phyloP scores from a whole-genome alignment of 1,140 invertebrate genomes.

The Zaprionus gabonicus region DNA sequence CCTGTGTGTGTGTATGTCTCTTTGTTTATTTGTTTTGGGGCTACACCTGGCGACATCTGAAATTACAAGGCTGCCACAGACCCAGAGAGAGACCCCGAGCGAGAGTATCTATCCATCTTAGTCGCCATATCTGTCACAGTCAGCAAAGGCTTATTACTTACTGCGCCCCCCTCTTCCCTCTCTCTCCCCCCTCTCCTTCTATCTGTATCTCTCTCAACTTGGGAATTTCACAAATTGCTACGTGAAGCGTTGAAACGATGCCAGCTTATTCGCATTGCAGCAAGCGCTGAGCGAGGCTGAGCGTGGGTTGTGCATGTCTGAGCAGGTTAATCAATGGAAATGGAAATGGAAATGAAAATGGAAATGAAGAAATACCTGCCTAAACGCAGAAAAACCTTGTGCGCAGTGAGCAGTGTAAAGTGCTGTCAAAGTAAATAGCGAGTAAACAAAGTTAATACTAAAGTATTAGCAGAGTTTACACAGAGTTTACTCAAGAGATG shows the following conservation, averaged over 20 bases:
- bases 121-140: constrained; percentile 32
- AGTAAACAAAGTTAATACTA: background rate
- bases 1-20: constrained; percentile 37
- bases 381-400: background rate
- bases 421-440: background rate
- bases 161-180: constrained; percentile 5
- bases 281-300: constrained; percentile 5
- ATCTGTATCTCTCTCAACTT: background rate
- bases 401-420: background rate
- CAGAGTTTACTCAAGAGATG: too few relatives aligned
- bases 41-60: constrained; percentile 34
- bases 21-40: constrained; percentile 3
- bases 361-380: constrained; percentile 14
- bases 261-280: constrained; percentile 43
- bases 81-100: background rate
- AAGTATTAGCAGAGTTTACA: background rate
- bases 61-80: constrained; percentile 48
- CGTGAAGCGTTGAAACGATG: constrained; percentile 80
- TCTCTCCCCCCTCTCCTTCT: too few relatives aligned
- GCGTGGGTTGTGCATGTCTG: constrained; percentile 30
- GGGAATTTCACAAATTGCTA: constrained; percentile 82
- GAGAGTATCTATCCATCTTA: background rate
- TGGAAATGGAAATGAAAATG: constrained; percentile 9
- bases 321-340: constrained; percentile 24
- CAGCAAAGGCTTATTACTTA: constrained; percentile 58